Evolutionary conservation across 2,888 invertebrate species (phyloP), one percentile per base, ranked within the genome.

Genomic region (Noctuana brunneofusca): DNA sequence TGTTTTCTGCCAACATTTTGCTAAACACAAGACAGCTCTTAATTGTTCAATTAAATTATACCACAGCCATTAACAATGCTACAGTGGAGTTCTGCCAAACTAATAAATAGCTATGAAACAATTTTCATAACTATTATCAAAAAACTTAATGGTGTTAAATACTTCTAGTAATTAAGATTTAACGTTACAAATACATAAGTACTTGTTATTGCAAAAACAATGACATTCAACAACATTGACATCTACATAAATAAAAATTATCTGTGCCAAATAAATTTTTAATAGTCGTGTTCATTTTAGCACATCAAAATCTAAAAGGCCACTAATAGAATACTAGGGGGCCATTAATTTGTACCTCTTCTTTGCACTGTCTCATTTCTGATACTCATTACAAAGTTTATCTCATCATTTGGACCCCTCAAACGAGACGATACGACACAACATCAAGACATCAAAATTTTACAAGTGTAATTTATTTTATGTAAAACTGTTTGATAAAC

Each of bases 31-130:
- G 50, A 57, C 63, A 66, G 65, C 66, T 68, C 63, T 68, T 60
- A 60, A 66, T 58, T 52, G 53, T 65, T 60, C 32, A 60, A 67
- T 55, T 67, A 69, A 62, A 69, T 67, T 67, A 70, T 66, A 71
- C 83, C 87, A 88, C 88, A 88, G 88, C 87, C 88, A 83, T 86
- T 79, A 73, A 79, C 75, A 72, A 81, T 78, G 78, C 78, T 78
- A 71, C 73, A 68, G 70, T 81, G 82, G 83, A 81, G 75, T 72
- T 70, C 71, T 74, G 84, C 83, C 83, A 84, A 77, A 71, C 63
- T 64, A 67, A 73, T 65, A 48, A 64, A 30, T 73, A 75, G 68
- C 70, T 70, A 74, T 69, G 69, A 72, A 62, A 48, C 35, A 72
- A 70, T 63, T 71, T 70, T 70, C 67, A 66, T 69, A 69, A 71